These are phyloP conservation scores for Heliconius eleuchia DNA, from an alignment of 1,140 invertebrate genomes.

Conservation along the genomic window DNA sequence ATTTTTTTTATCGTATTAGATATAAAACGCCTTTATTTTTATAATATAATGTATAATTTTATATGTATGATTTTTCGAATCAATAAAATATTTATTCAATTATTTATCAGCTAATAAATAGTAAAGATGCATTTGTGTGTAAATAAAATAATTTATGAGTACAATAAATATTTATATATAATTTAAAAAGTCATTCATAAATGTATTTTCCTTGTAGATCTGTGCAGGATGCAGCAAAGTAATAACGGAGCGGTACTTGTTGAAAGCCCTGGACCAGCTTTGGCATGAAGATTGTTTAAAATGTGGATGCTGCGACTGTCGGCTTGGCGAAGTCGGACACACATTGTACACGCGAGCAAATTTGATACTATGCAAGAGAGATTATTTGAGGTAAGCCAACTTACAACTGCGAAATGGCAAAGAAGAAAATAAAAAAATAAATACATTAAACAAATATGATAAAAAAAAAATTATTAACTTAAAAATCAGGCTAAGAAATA, in stretches of 20 bases:
- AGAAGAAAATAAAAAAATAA: background rate
- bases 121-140: background rate
- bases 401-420: background rate
- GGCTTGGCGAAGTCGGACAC: slow-evolving; percentile 98
- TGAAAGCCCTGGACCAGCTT: slow-evolving; percentile 94
- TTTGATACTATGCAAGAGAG: slow-evolving; percentile 97
- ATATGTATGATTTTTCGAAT: too few relatives aligned
- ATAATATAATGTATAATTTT: too few relatives aligned
- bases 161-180: background rate
- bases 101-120: background rate
- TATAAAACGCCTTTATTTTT: too few relatives aligned
- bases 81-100: too few relatives aligned
- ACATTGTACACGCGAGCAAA: slow-evolving; percentile 98
- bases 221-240: slow-evolving; percentile 93
- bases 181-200: background rate
- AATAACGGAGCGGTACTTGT: slow-evolving; percentile 91
- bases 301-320: slow-evolving; percentile 98
- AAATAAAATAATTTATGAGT: background rate
- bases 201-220: slow-evolving; percentile 79
- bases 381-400: slow-evolving; percentile 93
- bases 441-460: background rate
- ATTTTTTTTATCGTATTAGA: too few relatives aligned
- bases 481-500: too few relatives aligned
- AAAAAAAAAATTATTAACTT: too few relatives aligned
- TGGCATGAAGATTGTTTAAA: slow-evolving; percentile 99